These are phyloP conservation scores for Sarcoramphus papa DNA, from an alignment of 2,797 vertebrate genomes.

Conservation along the genomic window DNA sequence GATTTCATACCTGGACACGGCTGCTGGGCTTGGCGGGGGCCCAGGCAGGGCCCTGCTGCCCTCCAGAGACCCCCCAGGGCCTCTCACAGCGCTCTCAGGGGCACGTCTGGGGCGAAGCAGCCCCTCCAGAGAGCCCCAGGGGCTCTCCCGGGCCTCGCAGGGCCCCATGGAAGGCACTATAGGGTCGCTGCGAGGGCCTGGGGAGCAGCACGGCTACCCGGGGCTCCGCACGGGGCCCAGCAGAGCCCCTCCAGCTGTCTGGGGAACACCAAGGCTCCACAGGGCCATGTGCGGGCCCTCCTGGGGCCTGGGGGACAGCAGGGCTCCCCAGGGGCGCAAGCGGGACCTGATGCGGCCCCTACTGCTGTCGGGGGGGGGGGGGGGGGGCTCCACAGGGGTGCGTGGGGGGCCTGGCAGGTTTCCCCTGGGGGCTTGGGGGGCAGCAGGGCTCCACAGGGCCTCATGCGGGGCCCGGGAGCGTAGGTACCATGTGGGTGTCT, in stretches of 20 bases:
- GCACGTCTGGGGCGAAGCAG: background rate
- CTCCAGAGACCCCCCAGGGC: background rate
- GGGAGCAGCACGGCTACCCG: background rate
- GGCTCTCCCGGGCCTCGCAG: fast-evolving
- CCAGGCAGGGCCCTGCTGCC: background rate
- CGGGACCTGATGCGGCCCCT: background rate
- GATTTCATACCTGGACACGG: background rate
- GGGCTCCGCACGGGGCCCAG: too few relatives aligned
- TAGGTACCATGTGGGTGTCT: background rate
- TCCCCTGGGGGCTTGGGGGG: too few relatives aligned
- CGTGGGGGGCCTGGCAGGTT: too few relatives aligned
- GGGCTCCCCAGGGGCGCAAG: background rate
- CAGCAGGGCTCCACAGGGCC: too few relatives aligned
- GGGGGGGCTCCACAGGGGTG: too few relatives aligned
- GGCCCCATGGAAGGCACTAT: background rate
- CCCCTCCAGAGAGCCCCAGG: background rate
- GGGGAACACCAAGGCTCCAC: too few relatives aligned
- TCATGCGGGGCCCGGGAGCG: background rate
- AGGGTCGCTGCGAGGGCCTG: background rate
- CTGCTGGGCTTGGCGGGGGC: background rate
- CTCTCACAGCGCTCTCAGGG: background rate
- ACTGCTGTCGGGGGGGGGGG: background rate
- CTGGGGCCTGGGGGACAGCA: background rate
- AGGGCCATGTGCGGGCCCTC: background rate
- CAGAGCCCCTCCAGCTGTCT: too few relatives aligned